Conservation (phyloP, 2,797 vertebrate genomes). For the Rallus crepitans region DNA sequence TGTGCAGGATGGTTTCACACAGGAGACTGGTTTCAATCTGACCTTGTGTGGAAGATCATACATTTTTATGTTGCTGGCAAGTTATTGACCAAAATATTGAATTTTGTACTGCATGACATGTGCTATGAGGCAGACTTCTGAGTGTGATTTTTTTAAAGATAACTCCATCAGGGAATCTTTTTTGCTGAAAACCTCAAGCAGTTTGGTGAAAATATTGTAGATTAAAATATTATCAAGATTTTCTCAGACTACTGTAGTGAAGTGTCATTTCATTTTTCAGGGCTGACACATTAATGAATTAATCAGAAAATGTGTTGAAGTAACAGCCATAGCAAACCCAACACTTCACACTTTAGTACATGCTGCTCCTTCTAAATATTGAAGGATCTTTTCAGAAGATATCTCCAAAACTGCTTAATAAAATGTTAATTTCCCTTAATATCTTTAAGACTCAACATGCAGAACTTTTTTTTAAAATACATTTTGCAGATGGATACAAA, state of each 20-base stretch:
- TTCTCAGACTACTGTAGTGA: neutral
- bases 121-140: neutral
- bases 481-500: neutral
- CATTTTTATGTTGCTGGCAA: conserved; percentile 26
- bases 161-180: neutral
- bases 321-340: neutral
- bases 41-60: conserved; percentile 30
- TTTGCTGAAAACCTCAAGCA: neutral
- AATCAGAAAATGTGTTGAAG: conserved; percentile 8
- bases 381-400: neutral
- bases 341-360: neutral
- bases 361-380: neutral
- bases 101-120: neutral
- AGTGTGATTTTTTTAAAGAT: neutral
- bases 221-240: conserved; percentile 24
- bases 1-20: neutral
- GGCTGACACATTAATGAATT: conserved; percentile 18
- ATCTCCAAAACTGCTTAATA: neutral
- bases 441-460: neutral
- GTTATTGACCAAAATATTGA: conserved; percentile 37
- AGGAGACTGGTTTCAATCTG: neutral
- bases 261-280: conserved; percentile 6
- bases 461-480: neutral
- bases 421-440: neutral
- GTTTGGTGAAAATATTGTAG: conserved; percentile 13